A percentile compares a stretch with the other conserved stretches of the same genome.
These are phyloP conservation scores for Manduca sexta DNA, from an alignment of 1,140 invertebrate genomes.

Conservation along the genomic window DNA sequence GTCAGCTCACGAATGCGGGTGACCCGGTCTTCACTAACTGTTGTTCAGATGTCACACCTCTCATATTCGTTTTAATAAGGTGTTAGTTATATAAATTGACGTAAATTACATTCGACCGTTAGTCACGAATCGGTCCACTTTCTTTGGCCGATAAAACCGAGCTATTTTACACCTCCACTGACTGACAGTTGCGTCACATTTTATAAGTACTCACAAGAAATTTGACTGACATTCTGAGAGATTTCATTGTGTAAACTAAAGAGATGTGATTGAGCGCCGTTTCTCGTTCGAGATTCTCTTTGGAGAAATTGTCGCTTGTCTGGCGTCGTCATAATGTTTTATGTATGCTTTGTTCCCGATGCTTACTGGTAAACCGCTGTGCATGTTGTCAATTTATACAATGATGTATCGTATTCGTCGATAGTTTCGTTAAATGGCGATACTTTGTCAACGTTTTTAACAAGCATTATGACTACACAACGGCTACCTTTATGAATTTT, in stretches of 20 bases:
- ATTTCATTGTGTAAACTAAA: background rate
- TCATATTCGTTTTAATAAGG: slow-evolving; percentile 49
- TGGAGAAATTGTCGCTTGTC: slow-evolving; percentile 45
- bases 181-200: slow-evolving; percentile 17
- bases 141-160: slow-evolving; percentile 35
- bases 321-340: slow-evolving; percentile 38
- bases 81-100: slow-evolving; percentile 59
- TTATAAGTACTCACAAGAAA: no score
- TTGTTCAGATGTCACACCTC: slow-evolving; percentile 53
- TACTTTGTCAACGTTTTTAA: no score
- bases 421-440: no score
- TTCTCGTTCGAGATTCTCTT: slow-evolving; percentile 39
- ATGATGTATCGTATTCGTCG: background rate
- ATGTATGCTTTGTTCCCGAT: slow-evolving; percentile 37
- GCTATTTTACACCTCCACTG: slow-evolving; percentile 18
- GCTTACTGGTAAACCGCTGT: slow-evolving; percentile 17
- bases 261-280: slow-evolving; percentile 12
- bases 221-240: background rate
- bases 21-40: slow-evolving; percentile 65
- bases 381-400: slow-evolving; percentile 13
- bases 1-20: slow-evolving; percentile 47
- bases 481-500: no score
- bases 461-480: no score
- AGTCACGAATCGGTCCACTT: slow-evolving; percentile 38
- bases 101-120: slow-evolving; percentile 37